A percentile compares a stretch with the other conserved stretches of the same genome.
Evolutionary conservation across 2,797 vertebrate genomes (phyloP).

Genomic region (Ctenochaetus hawaiiensis): DNA sequence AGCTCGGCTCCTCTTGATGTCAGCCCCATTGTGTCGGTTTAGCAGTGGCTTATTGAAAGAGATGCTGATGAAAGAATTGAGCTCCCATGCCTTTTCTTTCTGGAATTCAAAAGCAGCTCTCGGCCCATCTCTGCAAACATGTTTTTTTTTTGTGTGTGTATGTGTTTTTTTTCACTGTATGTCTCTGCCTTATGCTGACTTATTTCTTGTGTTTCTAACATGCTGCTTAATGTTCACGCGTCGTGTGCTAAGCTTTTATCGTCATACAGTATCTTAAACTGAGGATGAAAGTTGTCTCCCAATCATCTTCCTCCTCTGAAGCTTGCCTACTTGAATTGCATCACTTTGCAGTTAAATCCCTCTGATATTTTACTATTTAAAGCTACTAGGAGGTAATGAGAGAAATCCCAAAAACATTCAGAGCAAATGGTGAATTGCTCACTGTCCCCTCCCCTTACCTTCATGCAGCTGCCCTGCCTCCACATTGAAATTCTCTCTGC

Average conservation of each 20-base stretch:
- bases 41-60: conserved; percentile 64
- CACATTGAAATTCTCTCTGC: conserved; percentile 32
- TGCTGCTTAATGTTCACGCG: conserved; percentile 68
- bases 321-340: conserved; percentile 74
- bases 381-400: conserved; percentile 32
- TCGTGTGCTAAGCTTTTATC: conserved; percentile 59
- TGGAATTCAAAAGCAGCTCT: conserved; percentile 15
- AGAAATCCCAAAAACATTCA: conserved; percentile 40
- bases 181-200: conserved; percentile 76
- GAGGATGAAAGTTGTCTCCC: conserved; percentile 53
- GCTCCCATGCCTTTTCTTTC: conserved; percentile 38
- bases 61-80: conserved; percentile 54
- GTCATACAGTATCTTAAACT: conserved; percentile 57
- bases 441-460: conserved; percentile 28
- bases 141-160: too few relatives aligned
- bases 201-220: conserved; percentile 64
- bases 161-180: conserved; percentile 49
- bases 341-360: conserved; percentile 59
- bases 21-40: conserved; percentile 65
- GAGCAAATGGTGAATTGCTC: conserved; percentile 31
- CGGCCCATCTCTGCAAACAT: conserved; percentile 38
- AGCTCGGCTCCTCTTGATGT: conserved; percentile 71
- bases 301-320: conserved; percentile 54
- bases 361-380: conserved; percentile 48
- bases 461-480: conserved; percentile 11